These are phyloP conservation scores for Blera fallax DNA, from an alignment of 2,888 invertebrate genomes.

Conservation along the genomic window DNA sequence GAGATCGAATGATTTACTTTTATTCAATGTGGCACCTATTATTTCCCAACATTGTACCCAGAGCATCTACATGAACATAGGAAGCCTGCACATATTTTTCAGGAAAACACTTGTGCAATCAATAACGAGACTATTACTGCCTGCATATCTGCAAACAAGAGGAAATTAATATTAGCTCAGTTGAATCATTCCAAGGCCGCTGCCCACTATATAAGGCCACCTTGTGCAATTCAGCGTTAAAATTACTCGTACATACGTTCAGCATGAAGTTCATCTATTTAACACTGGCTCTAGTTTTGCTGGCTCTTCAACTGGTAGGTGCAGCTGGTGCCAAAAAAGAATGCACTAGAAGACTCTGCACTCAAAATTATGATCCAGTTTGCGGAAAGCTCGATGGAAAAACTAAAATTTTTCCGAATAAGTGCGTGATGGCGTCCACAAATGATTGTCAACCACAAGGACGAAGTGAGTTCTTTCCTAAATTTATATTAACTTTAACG, in stretches of 20 bases:
- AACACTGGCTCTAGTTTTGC: neutral
- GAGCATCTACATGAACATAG: too few species aligned
- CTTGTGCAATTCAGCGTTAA: neutral
- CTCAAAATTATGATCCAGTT: neutral
- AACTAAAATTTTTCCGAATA: neutral
- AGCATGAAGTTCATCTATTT: constrained; percentile 22
- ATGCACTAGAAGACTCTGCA: neutral
- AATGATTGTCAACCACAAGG: neutral
- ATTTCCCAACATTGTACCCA: too few species aligned
- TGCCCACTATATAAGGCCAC: neutral
- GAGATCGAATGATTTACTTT: too few species aligned
- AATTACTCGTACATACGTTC: neutral
- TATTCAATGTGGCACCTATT: too few species aligned
- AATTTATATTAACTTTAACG: too few species aligned
- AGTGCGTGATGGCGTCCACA: neutral
- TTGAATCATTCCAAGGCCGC: too few species aligned
- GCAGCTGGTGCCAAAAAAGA: neutral
- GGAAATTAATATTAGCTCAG: too few species aligned
- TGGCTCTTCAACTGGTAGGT: neutral
- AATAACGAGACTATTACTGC: too few species aligned
- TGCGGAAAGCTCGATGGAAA: neutral
- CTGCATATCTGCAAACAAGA: too few species aligned
- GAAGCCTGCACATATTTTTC: too few species aligned
- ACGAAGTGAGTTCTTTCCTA: neutral
- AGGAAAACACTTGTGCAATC: too few species aligned